Evolutionary conservation across 2,888 invertebrate genomes (phyloP).

Genomic region (Plutella xylostella): DNA sequence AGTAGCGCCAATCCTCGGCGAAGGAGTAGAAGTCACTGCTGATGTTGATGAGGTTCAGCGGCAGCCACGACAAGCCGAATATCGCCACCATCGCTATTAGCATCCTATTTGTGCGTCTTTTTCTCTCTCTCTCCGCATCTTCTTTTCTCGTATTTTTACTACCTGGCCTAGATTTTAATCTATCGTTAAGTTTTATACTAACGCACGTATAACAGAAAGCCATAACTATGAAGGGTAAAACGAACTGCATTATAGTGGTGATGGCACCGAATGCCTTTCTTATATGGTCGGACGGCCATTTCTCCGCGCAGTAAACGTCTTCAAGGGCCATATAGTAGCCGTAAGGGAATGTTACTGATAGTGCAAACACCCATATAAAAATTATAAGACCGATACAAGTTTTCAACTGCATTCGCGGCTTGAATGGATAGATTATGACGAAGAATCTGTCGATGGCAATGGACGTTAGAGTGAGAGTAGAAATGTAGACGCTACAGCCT

Average conservation of each 20-base stretch:
- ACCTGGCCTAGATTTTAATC: constrained; percentile 81
- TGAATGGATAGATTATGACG: constrained; percentile 90
- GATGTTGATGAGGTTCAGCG: constrained; percentile 84
- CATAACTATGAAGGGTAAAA: constrained; percentile 87
- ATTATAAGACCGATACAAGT: constrained; percentile 82
- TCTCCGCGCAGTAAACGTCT: constrained; percentile 74
- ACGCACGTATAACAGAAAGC: constrained; percentile 88
- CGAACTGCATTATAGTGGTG: constrained; percentile 87
- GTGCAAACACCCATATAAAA: constrained; percentile 84
- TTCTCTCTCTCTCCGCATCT: constrained; percentile 83
- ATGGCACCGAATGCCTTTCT: constrained; percentile 80
- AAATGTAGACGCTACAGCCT: constrained; percentile 90
- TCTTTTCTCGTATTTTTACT: constrained; percentile 79
- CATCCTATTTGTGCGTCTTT: constrained; percentile 88
- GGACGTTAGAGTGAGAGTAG: constrained; percentile 88
- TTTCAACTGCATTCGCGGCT: constrained; percentile 82
- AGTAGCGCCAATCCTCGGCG: constrained; percentile 76
- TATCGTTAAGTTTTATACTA: constrained; percentile 78
- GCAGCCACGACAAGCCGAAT: constrained; percentile 89
- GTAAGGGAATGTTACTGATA: constrained; percentile 85
- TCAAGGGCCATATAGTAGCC: constrained; percentile 81
- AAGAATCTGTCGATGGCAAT: constrained; percentile 94
- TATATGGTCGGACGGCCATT: constrained; percentile 82
- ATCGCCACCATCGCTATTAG: constrained; percentile 91
- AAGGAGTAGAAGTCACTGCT: constrained; percentile 75